These are phyloP conservation scores for Cervus canadensis DNA, from an alignment of 2,113 vertebrate genomes.

Conservation along the genomic window DNA sequence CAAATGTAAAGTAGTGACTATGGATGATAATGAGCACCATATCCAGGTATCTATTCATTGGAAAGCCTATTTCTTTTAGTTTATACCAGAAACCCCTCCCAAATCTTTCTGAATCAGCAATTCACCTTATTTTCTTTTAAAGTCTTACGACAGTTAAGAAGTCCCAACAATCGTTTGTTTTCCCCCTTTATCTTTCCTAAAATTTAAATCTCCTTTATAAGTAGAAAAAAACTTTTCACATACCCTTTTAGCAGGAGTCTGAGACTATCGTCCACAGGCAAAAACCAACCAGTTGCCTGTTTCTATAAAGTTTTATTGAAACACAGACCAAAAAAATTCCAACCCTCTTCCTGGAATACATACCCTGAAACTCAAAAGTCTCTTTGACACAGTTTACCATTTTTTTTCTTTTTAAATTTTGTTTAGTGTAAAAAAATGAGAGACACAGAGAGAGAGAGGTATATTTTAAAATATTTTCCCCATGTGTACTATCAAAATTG, in stretches of 20 bases:
- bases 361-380: background rate
- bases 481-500: background rate
- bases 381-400: background rate
- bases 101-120: background rate
- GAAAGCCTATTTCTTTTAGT: background rate
- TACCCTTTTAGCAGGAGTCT: background rate
- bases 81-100: background rate
- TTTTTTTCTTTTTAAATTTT: background rate
- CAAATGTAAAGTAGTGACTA: background rate
- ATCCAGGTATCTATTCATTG: background rate
- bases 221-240: background rate
- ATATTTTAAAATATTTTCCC: background rate
- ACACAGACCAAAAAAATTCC: background rate
- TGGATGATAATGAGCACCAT: background rate
- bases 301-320: background rate
- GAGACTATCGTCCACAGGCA: background rate
- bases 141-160: background rate
- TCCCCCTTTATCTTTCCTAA: background rate
- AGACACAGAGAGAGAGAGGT: background rate
- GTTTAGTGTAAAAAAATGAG: background rate
- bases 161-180: background rate
- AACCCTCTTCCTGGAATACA: background rate
- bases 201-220: background rate
- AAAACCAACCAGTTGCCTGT: background rate
- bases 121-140: background rate